These are phyloP conservation scores for Leucophenga varia DNA, from an alignment of 1,140 invertebrate species.

Conservation along the genomic window DNA sequence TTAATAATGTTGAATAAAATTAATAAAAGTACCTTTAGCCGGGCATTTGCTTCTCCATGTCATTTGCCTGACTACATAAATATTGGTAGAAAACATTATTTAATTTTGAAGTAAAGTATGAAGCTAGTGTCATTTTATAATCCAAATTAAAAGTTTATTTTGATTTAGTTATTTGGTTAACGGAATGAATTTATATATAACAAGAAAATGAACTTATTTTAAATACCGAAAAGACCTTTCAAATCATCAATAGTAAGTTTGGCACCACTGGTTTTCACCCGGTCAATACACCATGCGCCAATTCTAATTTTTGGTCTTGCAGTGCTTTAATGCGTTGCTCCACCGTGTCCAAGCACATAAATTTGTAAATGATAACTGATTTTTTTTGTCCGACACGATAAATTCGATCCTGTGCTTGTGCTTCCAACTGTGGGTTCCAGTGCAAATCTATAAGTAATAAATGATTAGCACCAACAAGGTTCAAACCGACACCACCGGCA, in stretches of 20 bases:
- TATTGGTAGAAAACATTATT: no score
- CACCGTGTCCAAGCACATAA: conserved; percentile 80
- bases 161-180: no score
- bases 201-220: no score
- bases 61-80: no score
- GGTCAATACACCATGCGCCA: conserved; percentile 76
- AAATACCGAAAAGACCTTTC: conserved; percentile 74
- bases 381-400: conserved; percentile 87
- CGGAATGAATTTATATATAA: no score
- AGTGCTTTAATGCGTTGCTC: conserved; percentile 79
- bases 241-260: conserved; percentile 78
- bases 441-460: conserved; percentile 87
- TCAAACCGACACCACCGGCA: conserved; percentile 89
- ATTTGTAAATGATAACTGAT: conserved; percentile 82
- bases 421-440: conserved; percentile 94
- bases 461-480: conserved; percentile 88
- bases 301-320: conserved; percentile 76
- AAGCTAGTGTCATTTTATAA: no score
- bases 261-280: conserved; percentile 63
- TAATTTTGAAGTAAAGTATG: no score
- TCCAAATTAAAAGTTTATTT: no score
- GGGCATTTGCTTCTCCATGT: no score
- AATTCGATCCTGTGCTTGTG: conserved; percentile 88
- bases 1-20: no score
- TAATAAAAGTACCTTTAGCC: no score